Percentiles rank a stretch among this genome's conserved stretches.
Conservation (phyloP, 2,113 vertebrate species). For the Columba janthina region DNA sequence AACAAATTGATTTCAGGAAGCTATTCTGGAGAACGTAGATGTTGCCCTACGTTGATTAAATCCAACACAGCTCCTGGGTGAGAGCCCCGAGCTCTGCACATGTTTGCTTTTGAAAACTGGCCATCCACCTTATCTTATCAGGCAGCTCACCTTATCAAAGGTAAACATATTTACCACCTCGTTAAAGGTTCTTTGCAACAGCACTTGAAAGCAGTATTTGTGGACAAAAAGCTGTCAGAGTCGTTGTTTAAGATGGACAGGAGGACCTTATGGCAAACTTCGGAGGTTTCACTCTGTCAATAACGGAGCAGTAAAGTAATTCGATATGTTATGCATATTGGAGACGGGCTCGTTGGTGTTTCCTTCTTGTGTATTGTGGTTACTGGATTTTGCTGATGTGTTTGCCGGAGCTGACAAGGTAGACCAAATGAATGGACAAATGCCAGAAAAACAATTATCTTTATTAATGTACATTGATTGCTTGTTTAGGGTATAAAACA, state of each 20-base stretch:
- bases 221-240: constrained; percentile 74
- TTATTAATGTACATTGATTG: constrained; percentile 93
- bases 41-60: background rate
- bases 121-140: constrained; percentile 78
- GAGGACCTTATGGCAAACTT: constrained; percentile 53
- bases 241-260: constrained; percentile 17
- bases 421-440: constrained; percentile 81
- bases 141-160: constrained; percentile 91
- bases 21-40: background rate
- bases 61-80: background rate
- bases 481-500: constrained; percentile 88
- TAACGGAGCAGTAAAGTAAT: constrained; percentile 66
- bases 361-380: constrained; percentile 57
- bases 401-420: constrained; percentile 72
- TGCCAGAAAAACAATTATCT: constrained; percentile 88
- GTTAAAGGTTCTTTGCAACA: constrained; percentile 83
- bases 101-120: constrained; percentile 81
- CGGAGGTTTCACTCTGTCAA: constrained; percentile 66
- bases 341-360: constrained; percentile 51
- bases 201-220: constrained; percentile 82
- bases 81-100: constrained; percentile 30
- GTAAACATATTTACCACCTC: constrained; percentile 91
- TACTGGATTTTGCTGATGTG: constrained; percentile 66
- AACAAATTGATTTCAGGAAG: constrained; percentile 52
- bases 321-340: constrained; percentile 72